phyloP scores from a whole-genome alignment of 1,140 invertebrate genomes.

The Pachypsylla venusta region DNA sequence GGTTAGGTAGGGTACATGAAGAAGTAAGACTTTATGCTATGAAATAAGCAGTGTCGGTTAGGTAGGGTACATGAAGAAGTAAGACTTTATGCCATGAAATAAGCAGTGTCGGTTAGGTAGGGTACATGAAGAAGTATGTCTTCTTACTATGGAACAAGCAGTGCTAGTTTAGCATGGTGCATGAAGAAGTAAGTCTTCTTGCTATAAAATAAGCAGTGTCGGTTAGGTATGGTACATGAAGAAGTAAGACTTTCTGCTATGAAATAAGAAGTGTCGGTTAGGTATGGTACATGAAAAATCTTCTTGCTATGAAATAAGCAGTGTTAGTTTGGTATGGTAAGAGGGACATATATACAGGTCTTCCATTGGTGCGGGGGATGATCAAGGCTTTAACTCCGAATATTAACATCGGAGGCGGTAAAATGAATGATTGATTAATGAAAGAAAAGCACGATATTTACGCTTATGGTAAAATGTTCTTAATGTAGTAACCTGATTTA shows the following conservation, averaged over 20 bases:
- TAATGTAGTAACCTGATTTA: too few relatives aligned
- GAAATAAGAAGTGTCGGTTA: neutral
- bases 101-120: conserved; percentile 70
- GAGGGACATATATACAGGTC: too few relatives aligned
- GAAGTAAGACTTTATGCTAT: conserved; percentile 76
- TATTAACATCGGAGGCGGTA: too few relatives aligned
- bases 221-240: neutral
- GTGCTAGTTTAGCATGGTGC: conserved; percentile 84
- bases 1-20: conserved; percentile 72
- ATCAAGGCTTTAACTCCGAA: too few relatives aligned
- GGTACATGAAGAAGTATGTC: conserved; percentile 68
- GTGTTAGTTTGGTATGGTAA: too few relatives aligned
- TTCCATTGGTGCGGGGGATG: too few relatives aligned
- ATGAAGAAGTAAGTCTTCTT: conserved; percentile 71
- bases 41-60: conserved; percentile 63
- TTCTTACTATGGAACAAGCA: conserved; percentile 28
- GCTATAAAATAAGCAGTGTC: neutral
- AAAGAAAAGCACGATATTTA: too few relatives aligned
- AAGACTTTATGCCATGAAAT: conserved; percentile 73
- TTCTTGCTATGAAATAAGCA: too few relatives aligned
- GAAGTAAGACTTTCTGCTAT: neutral
- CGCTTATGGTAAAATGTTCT: too few relatives aligned
- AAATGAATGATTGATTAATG: too few relatives aligned
- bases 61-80: conserved; percentile 84
- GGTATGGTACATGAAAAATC: too few relatives aligned